These are phyloP conservation scores for Puma concolor DNA, from an alignment of 2,113 vertebrate species.

Conservation along the genomic window DNA sequence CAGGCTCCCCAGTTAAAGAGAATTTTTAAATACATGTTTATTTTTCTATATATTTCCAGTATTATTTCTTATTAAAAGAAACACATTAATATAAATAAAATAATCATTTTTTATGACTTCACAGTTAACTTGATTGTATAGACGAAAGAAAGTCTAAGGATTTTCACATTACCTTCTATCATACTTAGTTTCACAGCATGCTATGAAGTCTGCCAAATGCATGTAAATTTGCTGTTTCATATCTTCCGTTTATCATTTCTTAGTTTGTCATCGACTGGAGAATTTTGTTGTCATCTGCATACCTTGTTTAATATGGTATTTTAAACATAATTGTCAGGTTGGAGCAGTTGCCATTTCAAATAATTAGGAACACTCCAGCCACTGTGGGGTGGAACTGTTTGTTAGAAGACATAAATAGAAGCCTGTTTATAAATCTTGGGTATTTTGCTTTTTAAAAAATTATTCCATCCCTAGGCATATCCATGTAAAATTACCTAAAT, in stretches of 20 bases:
- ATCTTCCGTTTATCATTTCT: not conserved
- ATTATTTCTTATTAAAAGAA: slow-evolving; percentile 30
- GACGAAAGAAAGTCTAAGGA: not conserved
- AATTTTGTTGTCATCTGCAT: slow-evolving; percentile 7
- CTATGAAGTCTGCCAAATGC: not conserved
- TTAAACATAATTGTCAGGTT: slow-evolving; percentile 1
- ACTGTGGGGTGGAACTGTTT: not conserved
- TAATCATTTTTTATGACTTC: not conserved
- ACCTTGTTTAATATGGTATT: not conserved
- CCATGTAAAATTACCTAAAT: not conserved
- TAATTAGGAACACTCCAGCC: not conserved
- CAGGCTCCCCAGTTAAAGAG: not conserved
- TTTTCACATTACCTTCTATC: not conserved
- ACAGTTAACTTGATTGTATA: not conserved
- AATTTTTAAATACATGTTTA: not conserved
- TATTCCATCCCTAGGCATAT: not conserved
- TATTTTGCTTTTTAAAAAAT: not conserved
- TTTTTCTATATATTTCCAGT: not conserved
- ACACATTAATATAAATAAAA: not conserved
- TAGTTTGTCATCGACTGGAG: not conserved
- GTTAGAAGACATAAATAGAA: slow-evolving; percentile 19
- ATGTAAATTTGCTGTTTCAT: not conserved
- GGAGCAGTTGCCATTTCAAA: slow-evolving; percentile 10
- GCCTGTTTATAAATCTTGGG: not conserved
- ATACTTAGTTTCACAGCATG: not conserved